Percentiles rank a stretch among this genome's conserved stretches.
Evolutionary conservation across 2,113 vertebrate species (phyloP).

Genomic region (Kobus ellipsiprymnus): DNA sequence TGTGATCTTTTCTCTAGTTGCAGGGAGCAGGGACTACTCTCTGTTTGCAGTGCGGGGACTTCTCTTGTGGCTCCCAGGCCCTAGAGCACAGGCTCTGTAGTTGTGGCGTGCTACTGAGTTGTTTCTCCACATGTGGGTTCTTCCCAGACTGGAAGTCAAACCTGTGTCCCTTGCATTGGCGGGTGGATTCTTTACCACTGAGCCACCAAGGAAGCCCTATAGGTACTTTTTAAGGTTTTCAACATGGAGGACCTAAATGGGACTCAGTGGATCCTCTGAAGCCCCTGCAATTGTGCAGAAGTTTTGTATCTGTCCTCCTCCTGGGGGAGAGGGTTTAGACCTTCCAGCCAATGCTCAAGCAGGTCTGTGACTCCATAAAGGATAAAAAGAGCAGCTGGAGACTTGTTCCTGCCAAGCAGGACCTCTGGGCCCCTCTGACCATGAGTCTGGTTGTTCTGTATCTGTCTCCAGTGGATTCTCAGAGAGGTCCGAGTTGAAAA

Average conservation of each 20-base stretch:
- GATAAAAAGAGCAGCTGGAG: neutral
- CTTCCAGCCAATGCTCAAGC: neutral
- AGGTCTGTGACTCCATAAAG: neutral
- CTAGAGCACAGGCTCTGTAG: neutral
- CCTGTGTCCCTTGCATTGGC: neutral
- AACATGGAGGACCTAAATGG: neutral
- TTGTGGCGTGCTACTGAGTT: rapidly evolving
- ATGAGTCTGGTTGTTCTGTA: too few relatives aligned
- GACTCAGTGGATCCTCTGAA: neutral
- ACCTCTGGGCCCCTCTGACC: rapidly evolving
- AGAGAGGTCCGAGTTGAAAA: rapidly evolving
- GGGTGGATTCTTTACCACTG: neutral
- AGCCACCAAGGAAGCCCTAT: neutral
- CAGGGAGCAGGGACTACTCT: neutral
- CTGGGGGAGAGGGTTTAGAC: neutral
- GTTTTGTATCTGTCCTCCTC: neutral
- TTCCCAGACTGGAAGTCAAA: neutral
- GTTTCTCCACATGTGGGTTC: neutral
- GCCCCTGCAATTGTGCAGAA: neutral
- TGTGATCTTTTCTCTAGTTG: neutral
- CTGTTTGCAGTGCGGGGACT: neutral
- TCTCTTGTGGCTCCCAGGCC: neutral
- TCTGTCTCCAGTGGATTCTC: neutral
- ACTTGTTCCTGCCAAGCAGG: too few relatives aligned
- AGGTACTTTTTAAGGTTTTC: neutral